Evolutionary conservation across 1,140 invertebrate genomes (phyloP), one percentile per base, ranked within the genome.

Genomic region (Drosophila sp.): DNA sequence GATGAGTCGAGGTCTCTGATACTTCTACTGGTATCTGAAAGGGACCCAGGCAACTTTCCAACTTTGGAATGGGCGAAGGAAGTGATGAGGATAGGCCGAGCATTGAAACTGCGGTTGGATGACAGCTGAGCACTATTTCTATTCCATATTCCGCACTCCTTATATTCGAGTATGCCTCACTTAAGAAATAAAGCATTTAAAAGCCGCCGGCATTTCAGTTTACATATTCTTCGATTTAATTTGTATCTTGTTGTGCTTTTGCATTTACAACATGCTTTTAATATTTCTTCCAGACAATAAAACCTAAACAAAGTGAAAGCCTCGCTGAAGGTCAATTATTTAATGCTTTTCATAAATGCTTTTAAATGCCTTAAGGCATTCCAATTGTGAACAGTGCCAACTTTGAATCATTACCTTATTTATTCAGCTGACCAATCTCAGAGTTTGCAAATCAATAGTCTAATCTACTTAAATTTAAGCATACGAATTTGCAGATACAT

Each of bases 191-290:
- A 64, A 51, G 51, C 58, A 45, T 27, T 74, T 73, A 72, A 78
- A 56, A 75, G 71, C 65, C 59, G 65, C 45, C 40, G 59, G 71
- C 57, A 75, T 36, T 63, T 70, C 46, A 41, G 75, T 75, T 75
- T 75, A 63, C 59, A 75, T 76, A 76, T 78, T 70, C 58, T 45
- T 38, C 63, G 46, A 63, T 63, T 69, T 74, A 48, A 66, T 53
- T 45, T 16, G 1, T 76, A 32, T 29, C 11, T 18, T 11, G 43
- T 51, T 58, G 70, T 54, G 38, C 57, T 64, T 57, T 45, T 34
- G 27, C 36, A 8, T 53, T 50, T 29, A 32, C n/a, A 57, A 48
- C 46, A n/a, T 18, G 38, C 21, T 25, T 54, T 45, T 64, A 9
- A 41, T 56, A 63, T 38, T 54, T 56, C 56, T n/a, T 36, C 9